phyloP scores from a whole-genome alignment of 2,888 invertebrate species.

The Synanthedon myopaeformis region DNA sequence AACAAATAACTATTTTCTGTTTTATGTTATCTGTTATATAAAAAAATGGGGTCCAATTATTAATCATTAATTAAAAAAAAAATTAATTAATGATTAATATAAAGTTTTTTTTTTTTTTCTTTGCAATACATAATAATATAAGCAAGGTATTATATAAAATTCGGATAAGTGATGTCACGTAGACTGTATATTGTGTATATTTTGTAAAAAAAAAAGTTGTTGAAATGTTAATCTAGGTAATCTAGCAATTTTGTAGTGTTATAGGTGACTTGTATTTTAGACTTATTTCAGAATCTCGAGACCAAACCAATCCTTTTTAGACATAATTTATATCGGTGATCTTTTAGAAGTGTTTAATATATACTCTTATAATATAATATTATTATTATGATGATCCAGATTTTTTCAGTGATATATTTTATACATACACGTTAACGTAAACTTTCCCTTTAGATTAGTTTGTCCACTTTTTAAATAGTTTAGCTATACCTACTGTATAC shows the following conservation, averaged over 20 bases:
- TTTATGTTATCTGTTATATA: no score
- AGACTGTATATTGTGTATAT: constrained; percentile 41
- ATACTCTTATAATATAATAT: constrained; percentile 58
- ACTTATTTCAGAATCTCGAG: constrained; percentile 58
- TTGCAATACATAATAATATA: no score
- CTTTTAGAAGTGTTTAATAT: constrained; percentile 52
- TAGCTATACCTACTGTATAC: background rate
- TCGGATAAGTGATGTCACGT: no score
- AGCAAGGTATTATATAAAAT: no score
- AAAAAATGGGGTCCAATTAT: no score
- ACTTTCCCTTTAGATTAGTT: constrained; percentile 47
- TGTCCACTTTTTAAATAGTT: constrained; percentile 5
- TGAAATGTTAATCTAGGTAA: constrained; percentile 34
- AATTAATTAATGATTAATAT: no score
- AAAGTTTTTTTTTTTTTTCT: no score
- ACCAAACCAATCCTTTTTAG: constrained; percentile 61
- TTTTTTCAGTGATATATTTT: constrained; percentile 54
- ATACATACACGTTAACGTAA: constrained; percentile 45
- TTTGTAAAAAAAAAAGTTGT: constrained; percentile 62
- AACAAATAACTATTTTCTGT: no score
- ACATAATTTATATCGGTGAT: constrained; percentile 42
- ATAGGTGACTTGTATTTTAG: constrained; percentile 22
- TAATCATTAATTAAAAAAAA: no score
- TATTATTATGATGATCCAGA: constrained; percentile 21
- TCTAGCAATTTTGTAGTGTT: constrained; percentile 40